Evolutionary conservation across 1,140 invertebrate genomes (phyloP), one percentile per base, ranked within the genome.

Genomic region (Bombus ignitus): DNA sequence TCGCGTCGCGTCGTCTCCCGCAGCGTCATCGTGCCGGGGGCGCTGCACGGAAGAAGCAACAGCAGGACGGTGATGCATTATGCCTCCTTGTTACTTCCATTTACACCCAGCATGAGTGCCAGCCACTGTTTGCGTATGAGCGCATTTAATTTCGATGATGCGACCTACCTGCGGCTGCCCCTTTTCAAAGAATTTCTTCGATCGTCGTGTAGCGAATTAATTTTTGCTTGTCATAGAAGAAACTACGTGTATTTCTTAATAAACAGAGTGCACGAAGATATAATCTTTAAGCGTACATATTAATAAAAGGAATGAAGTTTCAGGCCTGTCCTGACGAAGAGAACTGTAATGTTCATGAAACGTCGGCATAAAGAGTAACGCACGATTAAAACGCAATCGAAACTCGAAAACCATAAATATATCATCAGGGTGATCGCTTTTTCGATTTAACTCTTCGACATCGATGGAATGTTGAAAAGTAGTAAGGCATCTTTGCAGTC

Each of bases 51-150:
- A 85, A 85, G 84, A 88, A 88, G 86, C 87, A 86, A 81, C 87
- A 73, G 72, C 77, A 80, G 78, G 85, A 86, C 83, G 85, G 75
- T 91, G 88, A 91, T 91, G 85, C 83, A 89, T 89, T 71, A 77
- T 78, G 53, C 71, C 81, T 78, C 80, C 68, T 79, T 86, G 77
- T 84, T 87, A 87, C 83, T 76, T 89, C 71, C 85, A 86, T 88
- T 85, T 89, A 86, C 88, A 89, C 81, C 81, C 87, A 90, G 87
- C 87, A 59, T 79, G 88, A 85, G 57, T 72, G 84, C 86, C 37
- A 73, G 81, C 86, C 89, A 83, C 90, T 62, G 78, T 85, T 83
- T 81, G 72, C 62, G 77, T 86, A 73, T 37, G 74, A n/a, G 35
- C 81, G 72, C 66, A 65, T 91, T 87, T 90, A 82, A 88, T 91